Evolutionary conservation across 2,113 vertebrate species (phyloP).

Genomic region (Sander lucioperca): DNA sequence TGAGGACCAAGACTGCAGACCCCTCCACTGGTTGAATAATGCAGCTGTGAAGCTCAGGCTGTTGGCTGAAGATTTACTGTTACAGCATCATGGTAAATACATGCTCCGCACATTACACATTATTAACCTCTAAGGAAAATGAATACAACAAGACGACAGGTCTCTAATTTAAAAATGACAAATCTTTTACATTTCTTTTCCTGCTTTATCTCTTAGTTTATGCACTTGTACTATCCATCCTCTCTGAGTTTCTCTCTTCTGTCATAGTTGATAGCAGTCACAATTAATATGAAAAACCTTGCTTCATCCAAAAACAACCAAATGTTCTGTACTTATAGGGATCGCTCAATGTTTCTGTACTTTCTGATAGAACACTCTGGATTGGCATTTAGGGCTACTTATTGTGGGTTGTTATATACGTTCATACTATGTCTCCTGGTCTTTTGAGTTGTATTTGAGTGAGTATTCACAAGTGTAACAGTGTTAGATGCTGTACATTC

Average conservation of each 20-base stretch:
- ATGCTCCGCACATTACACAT: neutral
- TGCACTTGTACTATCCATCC: neutral
- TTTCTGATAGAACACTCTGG: neutral
- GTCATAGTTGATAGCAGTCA: neutral
- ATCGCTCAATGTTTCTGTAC: neutral
- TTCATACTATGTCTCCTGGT: neutral
- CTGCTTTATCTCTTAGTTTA: neutral
- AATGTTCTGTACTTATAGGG: neutral
- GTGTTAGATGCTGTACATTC: no score
- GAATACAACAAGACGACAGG: neutral
- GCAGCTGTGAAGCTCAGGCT: neutral
- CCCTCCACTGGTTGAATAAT: neutral
- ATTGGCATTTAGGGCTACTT: neutral
- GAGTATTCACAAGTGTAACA: neutral
- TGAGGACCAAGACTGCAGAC: neutral
- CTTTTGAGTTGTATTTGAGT: neutral
- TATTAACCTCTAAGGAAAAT: neutral
- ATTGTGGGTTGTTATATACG: neutral
- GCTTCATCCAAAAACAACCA: neutral
- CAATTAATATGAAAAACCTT: neutral
- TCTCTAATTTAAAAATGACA: neutral
- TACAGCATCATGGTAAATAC: conserved; percentile 3
- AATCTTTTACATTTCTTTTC: neutral
- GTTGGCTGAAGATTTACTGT: neutral
- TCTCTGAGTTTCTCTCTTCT: neutral